These are phyloP conservation scores for Benitochromis conjunctus DNA, from an alignment of 2,113 vertebrate species.

Conservation along the genomic window DNA sequence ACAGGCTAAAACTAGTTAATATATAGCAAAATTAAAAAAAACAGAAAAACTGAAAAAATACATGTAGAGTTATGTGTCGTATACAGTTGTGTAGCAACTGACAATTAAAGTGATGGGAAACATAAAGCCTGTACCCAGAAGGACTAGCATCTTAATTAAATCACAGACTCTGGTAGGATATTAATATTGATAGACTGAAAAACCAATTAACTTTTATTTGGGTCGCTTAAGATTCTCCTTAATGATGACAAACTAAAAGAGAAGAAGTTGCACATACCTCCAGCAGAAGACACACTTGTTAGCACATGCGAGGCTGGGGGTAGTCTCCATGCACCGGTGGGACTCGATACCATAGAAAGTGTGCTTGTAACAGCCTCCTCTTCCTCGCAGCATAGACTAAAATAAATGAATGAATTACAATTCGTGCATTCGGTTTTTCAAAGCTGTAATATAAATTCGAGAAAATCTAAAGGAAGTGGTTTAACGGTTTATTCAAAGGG, in stretches of 20 bases:
- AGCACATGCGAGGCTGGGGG: slow-evolving; percentile 90
- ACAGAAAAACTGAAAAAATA: neutral
- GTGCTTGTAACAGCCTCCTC: slow-evolving; percentile 97
- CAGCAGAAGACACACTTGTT: slow-evolving; percentile 98
- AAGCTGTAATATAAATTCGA: neutral
- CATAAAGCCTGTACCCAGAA: neutral
- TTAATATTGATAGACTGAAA: neutral
- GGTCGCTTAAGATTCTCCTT: neutral
- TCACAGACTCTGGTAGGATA: neutral
- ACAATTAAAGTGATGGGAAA: neutral
- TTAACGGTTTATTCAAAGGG: neutral
- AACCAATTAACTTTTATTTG: neutral
- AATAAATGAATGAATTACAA: neutral
- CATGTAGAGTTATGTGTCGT: neutral
- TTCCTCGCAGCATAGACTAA: slow-evolving; percentile 90
- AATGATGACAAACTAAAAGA: neutral
- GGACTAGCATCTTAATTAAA: neutral
- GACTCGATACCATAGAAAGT: slow-evolving; percentile 95
- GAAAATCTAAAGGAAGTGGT: neutral
- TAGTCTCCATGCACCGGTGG: slow-evolving; percentile 96
- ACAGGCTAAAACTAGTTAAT: neutral
- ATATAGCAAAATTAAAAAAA: neutral
- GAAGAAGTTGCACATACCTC: slow-evolving; percentile 75
- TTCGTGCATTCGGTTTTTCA: neutral
- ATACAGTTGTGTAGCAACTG: neutral